Conservation (phyloP, 2,888 invertebrate species). For the Frankliniella fusca region DNA sequence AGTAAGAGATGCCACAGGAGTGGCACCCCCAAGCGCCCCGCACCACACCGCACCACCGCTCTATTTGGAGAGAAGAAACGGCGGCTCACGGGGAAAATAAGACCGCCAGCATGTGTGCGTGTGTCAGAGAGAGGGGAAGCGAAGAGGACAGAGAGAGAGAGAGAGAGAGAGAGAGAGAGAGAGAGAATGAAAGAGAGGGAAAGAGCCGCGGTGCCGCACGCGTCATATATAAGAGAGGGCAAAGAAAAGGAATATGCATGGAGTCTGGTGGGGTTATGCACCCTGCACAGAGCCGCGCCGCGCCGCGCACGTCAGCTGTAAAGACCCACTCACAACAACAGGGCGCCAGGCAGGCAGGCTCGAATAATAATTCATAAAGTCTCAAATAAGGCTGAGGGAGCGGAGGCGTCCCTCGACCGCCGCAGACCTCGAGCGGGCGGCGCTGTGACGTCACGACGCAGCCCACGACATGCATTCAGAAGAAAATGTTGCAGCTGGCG, state of each 20-base stretch:
- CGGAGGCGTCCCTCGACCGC: no score
- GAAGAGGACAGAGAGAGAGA: slow-evolving; percentile 5
- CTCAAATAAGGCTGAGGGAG: no score
- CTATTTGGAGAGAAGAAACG: slow-evolving; percentile 2
- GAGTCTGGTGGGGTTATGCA: background rate
- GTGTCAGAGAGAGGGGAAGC: background rate
- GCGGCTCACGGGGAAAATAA: slow-evolving; percentile 11
- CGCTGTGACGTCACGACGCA: no score
- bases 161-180: slow-evolving; percentile 20
- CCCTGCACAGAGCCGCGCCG: background rate
- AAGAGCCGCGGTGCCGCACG: background rate
- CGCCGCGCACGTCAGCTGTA: background rate
- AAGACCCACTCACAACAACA: background rate
- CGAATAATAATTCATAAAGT: no score
- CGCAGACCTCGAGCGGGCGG: no score
- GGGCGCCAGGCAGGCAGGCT: background rate
- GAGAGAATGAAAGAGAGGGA: background rate
- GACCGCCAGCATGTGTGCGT: background rate
- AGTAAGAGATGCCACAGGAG: no score
- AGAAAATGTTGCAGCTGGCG: no score
- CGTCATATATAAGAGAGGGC: background rate
- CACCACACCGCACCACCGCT: background rate
- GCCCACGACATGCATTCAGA: no score
- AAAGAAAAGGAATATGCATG: slow-evolving; percentile 9
- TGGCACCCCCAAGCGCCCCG: background rate